Evolutionary conservation across 2,888 invertebrate species (phyloP), one percentile per base, ranked within the genome.

Genomic region (Acleris laterana): DNA sequence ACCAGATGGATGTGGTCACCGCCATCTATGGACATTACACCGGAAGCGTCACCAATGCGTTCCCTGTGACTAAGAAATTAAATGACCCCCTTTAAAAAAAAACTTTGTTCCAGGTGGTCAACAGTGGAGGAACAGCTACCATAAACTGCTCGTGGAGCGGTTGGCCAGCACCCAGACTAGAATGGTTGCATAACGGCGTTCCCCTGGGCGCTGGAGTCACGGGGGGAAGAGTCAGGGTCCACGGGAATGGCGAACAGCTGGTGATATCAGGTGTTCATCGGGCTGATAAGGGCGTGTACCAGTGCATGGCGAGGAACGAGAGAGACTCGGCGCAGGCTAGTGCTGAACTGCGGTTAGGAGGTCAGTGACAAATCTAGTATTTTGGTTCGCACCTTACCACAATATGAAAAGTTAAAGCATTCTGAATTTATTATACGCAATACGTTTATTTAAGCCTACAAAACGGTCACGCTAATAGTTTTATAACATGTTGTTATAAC

Each of bases 131-230:
- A 71, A 95, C 95, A 66, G 97, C 97, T 44, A 93, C 94, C 74
- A 96, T 98, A 90, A 97, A 97, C 93, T 98, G 98, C 88, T 95
- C 96, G 6, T 96, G 97, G 80, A 95, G 95, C 62, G 98, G 98
- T 55, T 96, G 96, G 85, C 95, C 95, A 55, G 94, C 95, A 56
- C 95, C 95, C 48, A 94, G 94, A 59, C 93, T 96, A 66, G 95
- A 96, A 82, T 96, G 96, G 96, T 91, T 96, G 68, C 95, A 95
- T 89, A 95, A 96, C 82, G 96, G 96, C 20, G 93, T 94, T 63
- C 94, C 95, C 1, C 88, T 96, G 1, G 87, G 89, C 1, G 85
- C 86, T 57, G 93, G 94, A 1, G 87, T 88, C 17, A 86, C 84
- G 1, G 91, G 88, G 0, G 93, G 91, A 42, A 73, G 93, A 25